Percentiles rank a stretch among this genome's conserved stretches.
phyloP scores from a whole-genome alignment of 2,797 vertebrate species.

The Eulemur mongoz region DNA sequence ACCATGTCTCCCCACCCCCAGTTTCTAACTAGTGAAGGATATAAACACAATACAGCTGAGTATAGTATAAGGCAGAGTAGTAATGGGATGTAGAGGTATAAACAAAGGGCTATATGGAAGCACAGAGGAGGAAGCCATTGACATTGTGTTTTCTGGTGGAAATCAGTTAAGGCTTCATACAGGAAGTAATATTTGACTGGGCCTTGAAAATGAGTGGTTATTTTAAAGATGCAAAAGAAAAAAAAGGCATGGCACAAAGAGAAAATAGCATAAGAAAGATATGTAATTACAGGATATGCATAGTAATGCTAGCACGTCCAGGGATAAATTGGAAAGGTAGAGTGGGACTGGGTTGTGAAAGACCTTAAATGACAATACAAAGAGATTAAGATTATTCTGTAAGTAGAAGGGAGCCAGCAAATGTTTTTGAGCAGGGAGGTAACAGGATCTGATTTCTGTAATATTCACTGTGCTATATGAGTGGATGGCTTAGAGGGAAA shows the following conservation, averaged over 20 bases:
- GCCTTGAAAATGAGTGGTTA: conserved; percentile 8
- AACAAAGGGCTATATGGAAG: background rate
- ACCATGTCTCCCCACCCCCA: background rate
- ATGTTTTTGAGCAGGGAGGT: background rate
- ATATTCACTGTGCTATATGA: background rate
- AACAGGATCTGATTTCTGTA: background rate
- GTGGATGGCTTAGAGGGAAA: background rate
- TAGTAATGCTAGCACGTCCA: background rate
- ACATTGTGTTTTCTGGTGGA: background rate
- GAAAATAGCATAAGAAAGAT: background rate
- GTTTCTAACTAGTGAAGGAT: background rate
- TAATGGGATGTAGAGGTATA: background rate
- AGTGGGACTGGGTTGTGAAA: background rate
- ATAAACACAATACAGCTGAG: background rate
- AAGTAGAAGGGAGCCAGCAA: background rate
- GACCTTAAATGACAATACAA: background rate
- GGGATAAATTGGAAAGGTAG: background rate
- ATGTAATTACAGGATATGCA: background rate
- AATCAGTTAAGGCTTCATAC: conserved; percentile 28
- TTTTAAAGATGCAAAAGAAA: conserved; percentile 42
- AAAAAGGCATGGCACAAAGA: conserved; percentile 3
- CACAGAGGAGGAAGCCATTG: conserved; percentile 33
- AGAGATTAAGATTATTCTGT: background rate
- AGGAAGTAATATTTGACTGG: conserved; percentile 51
- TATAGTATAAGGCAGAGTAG: background rate